Conservation (phyloP, 2,797 vertebrate species). For the Buphagus erythrorhynchus region DNA sequence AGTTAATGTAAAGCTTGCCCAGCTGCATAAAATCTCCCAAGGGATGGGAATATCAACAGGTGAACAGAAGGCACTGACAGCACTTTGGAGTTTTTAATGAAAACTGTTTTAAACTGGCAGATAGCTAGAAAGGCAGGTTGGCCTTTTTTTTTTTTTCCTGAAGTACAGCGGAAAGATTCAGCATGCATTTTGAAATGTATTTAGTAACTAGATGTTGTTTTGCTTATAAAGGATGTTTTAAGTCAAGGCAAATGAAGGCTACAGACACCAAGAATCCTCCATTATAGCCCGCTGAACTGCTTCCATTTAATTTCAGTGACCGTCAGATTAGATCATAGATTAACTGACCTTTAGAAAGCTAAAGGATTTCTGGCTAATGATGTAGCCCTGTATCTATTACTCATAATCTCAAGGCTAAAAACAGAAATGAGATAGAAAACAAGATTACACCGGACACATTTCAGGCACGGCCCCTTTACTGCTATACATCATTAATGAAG, state of each 20-base stretch:
- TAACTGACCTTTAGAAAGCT: slow-evolving; percentile 52
- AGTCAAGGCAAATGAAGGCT: background rate
- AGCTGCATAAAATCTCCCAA: slow-evolving; percentile 10
- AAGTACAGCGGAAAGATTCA: background rate
- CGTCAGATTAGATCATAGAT: slow-evolving; percentile 52
- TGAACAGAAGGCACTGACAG: slow-evolving; percentile 13
- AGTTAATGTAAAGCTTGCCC: background rate
- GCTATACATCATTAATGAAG: slow-evolving; percentile 36
- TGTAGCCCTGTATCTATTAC: background rate
- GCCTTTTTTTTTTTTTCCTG: background rate
- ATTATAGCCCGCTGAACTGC: background rate
- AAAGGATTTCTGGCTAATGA: slow-evolving; percentile 36
- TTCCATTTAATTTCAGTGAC: slow-evolving; percentile 38
- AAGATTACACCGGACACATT: background rate
- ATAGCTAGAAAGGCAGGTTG: background rate
- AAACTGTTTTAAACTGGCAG: background rate
- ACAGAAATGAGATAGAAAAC: slow-evolving; percentile 39
- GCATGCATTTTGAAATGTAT: background rate
- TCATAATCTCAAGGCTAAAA: slow-evolving; percentile 48
- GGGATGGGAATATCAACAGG: slow-evolving; percentile 9
- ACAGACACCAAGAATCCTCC: background rate
- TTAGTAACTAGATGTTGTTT: background rate
- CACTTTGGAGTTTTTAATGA: background rate
- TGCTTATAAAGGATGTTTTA: background rate
- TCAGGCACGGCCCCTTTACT: background rate